Percentiles rank a stretch among this genome's conserved stretches.
These are phyloP conservation scores for Oncopodura yosiiana DNA, from an alignment of 1,140 invertebrate genomes.

Conservation along the genomic window DNA sequence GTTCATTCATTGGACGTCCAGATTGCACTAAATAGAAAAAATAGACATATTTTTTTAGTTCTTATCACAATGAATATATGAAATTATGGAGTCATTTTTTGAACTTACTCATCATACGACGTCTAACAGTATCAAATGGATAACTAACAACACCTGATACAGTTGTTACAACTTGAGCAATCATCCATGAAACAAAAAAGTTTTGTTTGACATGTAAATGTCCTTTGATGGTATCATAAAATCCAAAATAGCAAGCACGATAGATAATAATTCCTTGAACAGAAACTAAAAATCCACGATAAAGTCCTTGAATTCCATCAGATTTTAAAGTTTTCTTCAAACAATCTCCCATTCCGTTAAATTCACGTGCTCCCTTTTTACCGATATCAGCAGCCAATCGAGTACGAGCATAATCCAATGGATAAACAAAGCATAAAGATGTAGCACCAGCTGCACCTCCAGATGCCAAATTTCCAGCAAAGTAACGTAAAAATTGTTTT, in stretches of 20 bases:
- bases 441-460: constrained; percentile 58
- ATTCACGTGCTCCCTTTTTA: constrained; percentile 63
- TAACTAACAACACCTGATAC: constrained; percentile 70
- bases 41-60: too few species aligned
- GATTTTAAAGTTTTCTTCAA: constrained; percentile 68
- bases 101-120: constrained; percentile 84
- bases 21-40: constrained; percentile 49
- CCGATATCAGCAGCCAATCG: constrained; percentile 72
- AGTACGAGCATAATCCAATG: constrained; percentile 58
- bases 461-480: constrained; percentile 50
- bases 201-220: constrained; percentile 75
- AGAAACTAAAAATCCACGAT: constrained; percentile 82
- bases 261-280: constrained; percentile 81
- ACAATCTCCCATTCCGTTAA: constrained; percentile 71
- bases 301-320: constrained; percentile 71
- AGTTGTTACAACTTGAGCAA: constrained; percentile 68
- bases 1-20: constrained; percentile 54
- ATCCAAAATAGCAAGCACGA: constrained; percentile 83
- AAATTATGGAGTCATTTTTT: not conserved
- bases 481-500: constrained; percentile 50
- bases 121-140: constrained; percentile 79
- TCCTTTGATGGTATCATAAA: constrained; percentile 83
- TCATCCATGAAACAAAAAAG: constrained; percentile 65
- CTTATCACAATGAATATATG: not conserved
- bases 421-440: constrained; percentile 59